These are phyloP conservation scores for Conistra vaccinii DNA, from an alignment of 2,888 invertebrate species.

Conservation along the genomic window DNA sequence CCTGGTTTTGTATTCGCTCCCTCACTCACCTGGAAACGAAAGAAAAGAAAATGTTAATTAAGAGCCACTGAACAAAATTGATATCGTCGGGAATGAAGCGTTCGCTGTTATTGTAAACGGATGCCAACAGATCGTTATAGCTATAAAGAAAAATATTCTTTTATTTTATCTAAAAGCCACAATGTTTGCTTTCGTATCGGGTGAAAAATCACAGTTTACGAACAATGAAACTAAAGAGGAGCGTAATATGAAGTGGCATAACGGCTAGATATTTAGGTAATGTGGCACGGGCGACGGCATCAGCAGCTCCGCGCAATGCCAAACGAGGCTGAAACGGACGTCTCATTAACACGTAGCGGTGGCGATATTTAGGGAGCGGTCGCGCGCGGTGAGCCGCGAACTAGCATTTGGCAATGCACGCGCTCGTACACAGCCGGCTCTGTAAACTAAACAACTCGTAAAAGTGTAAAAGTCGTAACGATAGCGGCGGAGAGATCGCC, in stretches of 20 bases:
- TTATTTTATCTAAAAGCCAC: slow-evolving; percentile 62
- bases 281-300: slow-evolving; percentile 59
- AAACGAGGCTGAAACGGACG: slow-evolving; percentile 85
- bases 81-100: slow-evolving; percentile 86
- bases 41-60: slow-evolving; percentile 91
- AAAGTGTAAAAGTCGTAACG: slow-evolving; percentile 91
- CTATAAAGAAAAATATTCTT: slow-evolving; percentile 63
- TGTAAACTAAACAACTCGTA: slow-evolving; percentile 90
- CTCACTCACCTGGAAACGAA: slow-evolving; percentile 90
- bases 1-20: slow-evolving; percentile 84
- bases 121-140: slow-evolving; percentile 79
- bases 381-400: slow-evolving; percentile 89
- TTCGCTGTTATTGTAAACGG: slow-evolving; percentile 85
- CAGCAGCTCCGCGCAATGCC: slow-evolving; percentile 74
- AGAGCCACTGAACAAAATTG: slow-evolving; percentile 89
- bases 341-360: slow-evolving; percentile 87
- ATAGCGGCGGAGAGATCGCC: slow-evolving; percentile 85
- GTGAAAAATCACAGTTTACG: slow-evolving; percentile 43
- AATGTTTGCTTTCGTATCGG: slow-evolving; percentile 40
- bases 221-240: slow-evolving; percentile 57
- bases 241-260: slow-evolving; percentile 59
- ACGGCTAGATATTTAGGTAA: slow-evolving; percentile 71
- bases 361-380: slow-evolving; percentile 85
- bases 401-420: slow-evolving; percentile 89
- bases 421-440: slow-evolving; percentile 82